These are phyloP conservation scores for Loxodonta africana DNA, from an alignment of 2,113 vertebrate genomes.

Conservation along the genomic window DNA sequence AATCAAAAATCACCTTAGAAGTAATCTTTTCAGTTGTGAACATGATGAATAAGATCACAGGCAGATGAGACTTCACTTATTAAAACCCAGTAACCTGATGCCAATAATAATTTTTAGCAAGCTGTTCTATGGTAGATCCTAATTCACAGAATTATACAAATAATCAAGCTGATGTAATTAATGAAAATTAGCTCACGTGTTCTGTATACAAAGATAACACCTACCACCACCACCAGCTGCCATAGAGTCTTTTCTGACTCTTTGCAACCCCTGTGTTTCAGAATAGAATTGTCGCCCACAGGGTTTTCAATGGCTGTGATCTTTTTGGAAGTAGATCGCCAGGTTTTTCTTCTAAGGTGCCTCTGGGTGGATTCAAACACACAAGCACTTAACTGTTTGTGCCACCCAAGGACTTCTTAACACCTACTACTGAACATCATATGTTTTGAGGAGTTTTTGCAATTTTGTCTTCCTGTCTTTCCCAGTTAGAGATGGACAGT, in stretches of 20 bases:
- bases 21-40: background rate
- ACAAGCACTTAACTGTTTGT: background rate
- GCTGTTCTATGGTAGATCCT: background rate
- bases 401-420: background rate
- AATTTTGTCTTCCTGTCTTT: background rate
- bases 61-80: background rate
- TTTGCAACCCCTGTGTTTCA: background rate
- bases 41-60: background rate
- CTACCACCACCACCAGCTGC: background rate
- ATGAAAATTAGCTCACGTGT: background rate
- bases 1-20: background rate
- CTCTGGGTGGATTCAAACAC: background rate
- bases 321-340: background rate
- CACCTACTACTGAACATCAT: background rate
- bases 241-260: background rate
- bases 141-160: conserved; percentile 20
- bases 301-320: background rate
- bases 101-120: background rate
- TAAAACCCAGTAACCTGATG: background rate
- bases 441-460: background rate
- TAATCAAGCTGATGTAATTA: background rate
- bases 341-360: background rate
- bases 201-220: background rate
- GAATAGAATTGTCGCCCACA: background rate
- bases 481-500: background rate